Conservation (phyloP, 2,113 vertebrate genomes). For the Tiliqua scincoides region DNA sequence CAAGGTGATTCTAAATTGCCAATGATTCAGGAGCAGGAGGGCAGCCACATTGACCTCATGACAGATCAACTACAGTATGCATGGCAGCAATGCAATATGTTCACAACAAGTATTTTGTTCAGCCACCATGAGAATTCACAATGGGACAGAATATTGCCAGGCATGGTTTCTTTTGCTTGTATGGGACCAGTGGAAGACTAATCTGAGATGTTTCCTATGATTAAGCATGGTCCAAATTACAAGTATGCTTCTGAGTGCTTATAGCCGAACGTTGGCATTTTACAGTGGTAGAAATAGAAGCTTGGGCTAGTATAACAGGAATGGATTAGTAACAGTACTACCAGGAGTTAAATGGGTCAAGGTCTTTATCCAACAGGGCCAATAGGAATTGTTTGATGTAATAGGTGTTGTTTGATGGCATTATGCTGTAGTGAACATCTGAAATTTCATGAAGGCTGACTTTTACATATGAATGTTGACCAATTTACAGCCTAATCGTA, state of each 20-base stretch:
- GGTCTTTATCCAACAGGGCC: not conserved
- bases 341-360: not conserved
- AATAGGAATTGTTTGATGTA: not conserved
- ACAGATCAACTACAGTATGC: not conserved
- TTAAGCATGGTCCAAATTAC: not conserved
- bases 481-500: too few species aligned
- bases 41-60: constrained; percentile 12
- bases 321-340: not conserved
- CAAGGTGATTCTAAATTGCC: constrained; percentile 56
- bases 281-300: not conserved
- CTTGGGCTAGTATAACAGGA: too few species aligned
- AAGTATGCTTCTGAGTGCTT: not conserved
- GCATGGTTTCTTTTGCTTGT: too few species aligned
- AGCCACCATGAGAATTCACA: not conserved
- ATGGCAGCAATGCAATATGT: not conserved
- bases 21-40: not conserved
- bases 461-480: not conserved
- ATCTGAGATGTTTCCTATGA: not conserved
- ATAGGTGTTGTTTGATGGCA: not conserved
- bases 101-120: not conserved
- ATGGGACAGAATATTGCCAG: not conserved
- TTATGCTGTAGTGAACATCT: not conserved
- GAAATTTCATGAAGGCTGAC: not conserved
- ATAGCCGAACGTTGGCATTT: not conserved
- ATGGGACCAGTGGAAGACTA: not conserved